phyloP scores from a whole-genome alignment of 2,888 invertebrate species.

The Idaea dimidiata region DNA sequence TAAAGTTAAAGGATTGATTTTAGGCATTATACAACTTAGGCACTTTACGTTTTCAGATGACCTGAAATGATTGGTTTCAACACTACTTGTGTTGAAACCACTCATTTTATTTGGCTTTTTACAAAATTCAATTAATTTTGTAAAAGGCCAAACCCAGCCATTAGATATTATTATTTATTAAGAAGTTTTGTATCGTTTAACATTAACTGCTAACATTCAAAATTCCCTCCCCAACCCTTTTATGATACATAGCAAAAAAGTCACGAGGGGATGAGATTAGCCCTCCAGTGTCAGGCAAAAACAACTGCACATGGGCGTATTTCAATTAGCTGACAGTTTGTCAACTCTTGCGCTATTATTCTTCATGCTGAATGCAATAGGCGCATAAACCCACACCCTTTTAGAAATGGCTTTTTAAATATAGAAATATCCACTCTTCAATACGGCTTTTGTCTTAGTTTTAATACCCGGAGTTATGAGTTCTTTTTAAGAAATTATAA shows the following conservation, averaged over 20 bases:
- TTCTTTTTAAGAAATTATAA: neutral
- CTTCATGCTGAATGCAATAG: conserved; percentile 36
- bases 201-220: conserved; percentile 48
- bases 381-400: conserved; percentile 21
- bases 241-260: conserved; percentile 51
- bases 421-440: conserved; percentile 17
- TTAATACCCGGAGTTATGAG: neutral
- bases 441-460: neutral
- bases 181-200: neutral
- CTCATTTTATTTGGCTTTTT: too few relatives aligned
- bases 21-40: too few relatives aligned
- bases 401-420: conserved; percentile 30
- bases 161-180: neutral
- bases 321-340: conserved; percentile 79
- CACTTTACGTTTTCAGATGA: too few relatives aligned
- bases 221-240: conserved; percentile 53
- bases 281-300: conserved; percentile 69
- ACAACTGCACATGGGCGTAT: conserved; percentile 74
- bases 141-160: too few relatives aligned
- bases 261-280: conserved; percentile 66
- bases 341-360: conserved; percentile 66
- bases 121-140: too few relatives aligned
- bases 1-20: too few relatives aligned
- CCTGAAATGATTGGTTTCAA: too few relatives aligned
- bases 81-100: too few relatives aligned